A percentile compares a stretch with the other conserved stretches of the same genome.
phyloP scores from a whole-genome alignment of 2,888 invertebrate genomes.

The Melanostoma scalare region DNA sequence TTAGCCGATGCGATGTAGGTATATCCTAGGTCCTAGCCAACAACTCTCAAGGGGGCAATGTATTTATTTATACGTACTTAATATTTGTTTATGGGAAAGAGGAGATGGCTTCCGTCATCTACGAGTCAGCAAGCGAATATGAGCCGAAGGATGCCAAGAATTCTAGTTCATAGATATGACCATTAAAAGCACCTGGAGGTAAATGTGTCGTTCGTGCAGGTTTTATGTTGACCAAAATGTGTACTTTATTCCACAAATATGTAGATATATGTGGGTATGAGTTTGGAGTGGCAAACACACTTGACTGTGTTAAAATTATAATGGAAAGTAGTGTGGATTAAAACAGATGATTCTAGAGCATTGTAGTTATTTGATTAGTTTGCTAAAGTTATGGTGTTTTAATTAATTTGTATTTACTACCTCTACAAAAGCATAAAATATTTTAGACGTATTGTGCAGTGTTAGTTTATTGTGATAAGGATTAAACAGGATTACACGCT shows the following conservation, averaged over 20 bases:
- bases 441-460: too few relatives aligned
- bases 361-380: too few relatives aligned
- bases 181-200: conserved; percentile 41
- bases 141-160: conserved; percentile 23
- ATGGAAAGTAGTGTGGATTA: conserved; percentile 28
- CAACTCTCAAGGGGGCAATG: conserved; percentile 1
- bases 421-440: too few relatives aligned
- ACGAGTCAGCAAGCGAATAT: conserved; percentile 49
- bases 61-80: conserved; percentile 1
- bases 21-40: conserved; percentile 17
- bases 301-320: conserved; percentile 57
- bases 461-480: too few relatives aligned
- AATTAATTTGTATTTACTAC: too few relatives aligned
- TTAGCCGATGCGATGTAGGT: conserved; percentile 39
- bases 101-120: conserved; percentile 49
- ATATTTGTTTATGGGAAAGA: conserved; percentile 33
- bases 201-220: conserved; percentile 58
- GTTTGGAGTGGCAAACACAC: conserved; percentile 41
- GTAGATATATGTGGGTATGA: conserved; percentile 28
- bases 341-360: too few relatives aligned
- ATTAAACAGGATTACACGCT: too few relatives aligned
- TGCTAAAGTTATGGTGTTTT: too few relatives aligned
- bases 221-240: conserved; percentile 59
- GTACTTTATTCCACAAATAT: conserved; percentile 23
- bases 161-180: conserved; percentile 18